Conservation (phyloP, 2,797 vertebrate species). For the Rhinogobio ventralis region DNA sequence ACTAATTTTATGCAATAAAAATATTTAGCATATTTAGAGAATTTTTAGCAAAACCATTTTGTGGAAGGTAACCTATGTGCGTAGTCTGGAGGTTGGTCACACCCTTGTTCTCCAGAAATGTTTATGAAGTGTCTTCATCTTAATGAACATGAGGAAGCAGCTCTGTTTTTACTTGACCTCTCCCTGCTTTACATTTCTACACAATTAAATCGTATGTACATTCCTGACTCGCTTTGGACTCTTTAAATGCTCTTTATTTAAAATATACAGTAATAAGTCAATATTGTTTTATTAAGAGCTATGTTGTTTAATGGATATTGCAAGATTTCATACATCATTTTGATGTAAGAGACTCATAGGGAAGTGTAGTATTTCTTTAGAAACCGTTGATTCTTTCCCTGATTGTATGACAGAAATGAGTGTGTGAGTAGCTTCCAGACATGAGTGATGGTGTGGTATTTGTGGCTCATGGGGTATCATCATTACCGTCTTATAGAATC, state of each 20-base stretch:
- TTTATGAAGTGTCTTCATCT: neutral
- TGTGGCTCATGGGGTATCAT: constrained; percentile 8
- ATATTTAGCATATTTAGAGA: neutral
- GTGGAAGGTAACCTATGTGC: neutral
- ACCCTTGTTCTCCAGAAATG: neutral
- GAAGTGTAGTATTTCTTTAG: constrained; percentile 29
- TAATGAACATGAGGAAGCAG: neutral
- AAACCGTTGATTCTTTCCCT: neutral
- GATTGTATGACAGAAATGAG: neutral
- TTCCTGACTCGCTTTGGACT: neutral
- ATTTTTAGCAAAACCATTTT: neutral
- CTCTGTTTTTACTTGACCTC: neutral
- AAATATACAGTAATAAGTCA: neutral
- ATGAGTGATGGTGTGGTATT: constrained; percentile 10
- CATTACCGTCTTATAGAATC: neutral
- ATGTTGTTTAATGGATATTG: neutral
- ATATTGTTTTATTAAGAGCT: too few species aligned
- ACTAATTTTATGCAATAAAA: neutral
- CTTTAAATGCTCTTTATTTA: neutral
- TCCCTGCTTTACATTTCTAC: neutral
- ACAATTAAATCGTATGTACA: neutral
- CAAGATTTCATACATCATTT: neutral
- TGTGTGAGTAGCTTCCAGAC: neutral
- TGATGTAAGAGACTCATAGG: neutral
- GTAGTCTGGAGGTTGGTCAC: neutral